Conservation (phyloP, 92 coral and sea anemone genomes). For the Virgularia gustaviana region DNA sequence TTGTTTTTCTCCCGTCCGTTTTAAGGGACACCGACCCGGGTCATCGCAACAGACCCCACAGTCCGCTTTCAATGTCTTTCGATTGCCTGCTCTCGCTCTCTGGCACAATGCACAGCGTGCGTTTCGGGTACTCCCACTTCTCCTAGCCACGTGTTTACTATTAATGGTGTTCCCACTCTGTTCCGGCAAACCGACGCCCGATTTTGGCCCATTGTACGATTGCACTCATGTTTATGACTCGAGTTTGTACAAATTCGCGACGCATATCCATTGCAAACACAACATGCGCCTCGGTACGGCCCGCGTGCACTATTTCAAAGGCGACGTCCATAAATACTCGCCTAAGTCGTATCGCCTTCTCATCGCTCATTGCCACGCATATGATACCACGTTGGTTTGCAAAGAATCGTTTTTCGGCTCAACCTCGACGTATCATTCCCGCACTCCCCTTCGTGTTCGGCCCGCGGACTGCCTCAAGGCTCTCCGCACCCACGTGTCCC, state of each 20-base stretch:
- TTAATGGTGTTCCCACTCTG: no score
- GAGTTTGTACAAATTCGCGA: background rate
- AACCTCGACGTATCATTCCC: background rate
- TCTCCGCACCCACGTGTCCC: background rate
- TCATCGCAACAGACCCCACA: no score
- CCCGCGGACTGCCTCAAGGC: background rate
- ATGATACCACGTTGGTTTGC: background rate
- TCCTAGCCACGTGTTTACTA: no score
- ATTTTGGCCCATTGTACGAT: conserved; percentile 9
- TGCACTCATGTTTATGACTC: conserved; percentile 2
- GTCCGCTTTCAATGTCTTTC: no score
- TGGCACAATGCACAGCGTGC: no score
- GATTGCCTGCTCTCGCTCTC: no score
- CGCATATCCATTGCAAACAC: background rate
- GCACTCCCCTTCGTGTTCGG: background rate
- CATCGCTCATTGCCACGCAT: conserved; percentile 5
- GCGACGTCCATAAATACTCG: conserved; percentile 7
- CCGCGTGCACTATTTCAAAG: background rate
- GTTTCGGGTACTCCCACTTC: no score
- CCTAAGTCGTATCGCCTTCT: background rate
- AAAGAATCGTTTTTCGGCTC: no score
- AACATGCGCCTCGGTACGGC: conserved; percentile 1
- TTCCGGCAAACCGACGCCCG: no score
- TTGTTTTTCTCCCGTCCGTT: no score
- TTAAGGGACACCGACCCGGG: no score